Conservation (phyloP, 2,797 vertebrate genomes). For the Tenualosa thibaudeaui region DNA sequence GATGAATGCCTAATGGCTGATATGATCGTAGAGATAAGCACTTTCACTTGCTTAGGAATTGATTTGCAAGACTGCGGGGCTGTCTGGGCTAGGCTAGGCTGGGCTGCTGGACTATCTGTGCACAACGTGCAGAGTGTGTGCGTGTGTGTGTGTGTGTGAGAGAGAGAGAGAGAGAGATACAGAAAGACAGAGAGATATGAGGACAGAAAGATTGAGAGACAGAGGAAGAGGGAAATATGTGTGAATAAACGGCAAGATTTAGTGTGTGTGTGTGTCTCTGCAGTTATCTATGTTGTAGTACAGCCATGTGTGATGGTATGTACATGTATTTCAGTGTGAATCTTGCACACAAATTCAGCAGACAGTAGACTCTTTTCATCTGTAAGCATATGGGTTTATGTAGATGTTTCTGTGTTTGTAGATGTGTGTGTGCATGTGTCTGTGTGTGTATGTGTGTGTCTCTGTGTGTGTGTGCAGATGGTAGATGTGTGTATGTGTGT, state of each 20-base stretch:
- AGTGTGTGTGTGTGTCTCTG: background rate
- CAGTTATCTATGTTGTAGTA: background rate
- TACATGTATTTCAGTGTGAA: background rate
- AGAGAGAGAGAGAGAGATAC: background rate
- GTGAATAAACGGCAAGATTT: background rate
- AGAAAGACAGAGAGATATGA: background rate
- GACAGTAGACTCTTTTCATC: background rate
- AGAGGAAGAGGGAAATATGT: background rate
- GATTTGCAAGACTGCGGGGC: constrained; percentile 4
- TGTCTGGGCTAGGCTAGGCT: background rate
- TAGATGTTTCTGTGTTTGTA: background rate
- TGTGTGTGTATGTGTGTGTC: background rate
- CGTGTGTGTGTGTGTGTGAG: background rate
- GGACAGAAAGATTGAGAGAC: background rate
- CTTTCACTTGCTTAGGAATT: background rate
- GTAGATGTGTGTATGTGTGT: background rate
- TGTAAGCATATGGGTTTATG: background rate
- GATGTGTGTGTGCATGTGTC: background rate
- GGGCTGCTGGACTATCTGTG: background rate
- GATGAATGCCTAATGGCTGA: constrained; percentile 15
- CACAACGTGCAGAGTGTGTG: background rate
- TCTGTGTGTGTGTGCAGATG: background rate
- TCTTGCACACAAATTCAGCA: no score
- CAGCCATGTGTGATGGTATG: background rate
- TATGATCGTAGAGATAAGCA: constrained; percentile 19